Evolutionary conservation across 2,797 vertebrate genomes (phyloP), one percentile per base, ranked within the genome.

Genomic region (Orestias chungarensis): DNA sequence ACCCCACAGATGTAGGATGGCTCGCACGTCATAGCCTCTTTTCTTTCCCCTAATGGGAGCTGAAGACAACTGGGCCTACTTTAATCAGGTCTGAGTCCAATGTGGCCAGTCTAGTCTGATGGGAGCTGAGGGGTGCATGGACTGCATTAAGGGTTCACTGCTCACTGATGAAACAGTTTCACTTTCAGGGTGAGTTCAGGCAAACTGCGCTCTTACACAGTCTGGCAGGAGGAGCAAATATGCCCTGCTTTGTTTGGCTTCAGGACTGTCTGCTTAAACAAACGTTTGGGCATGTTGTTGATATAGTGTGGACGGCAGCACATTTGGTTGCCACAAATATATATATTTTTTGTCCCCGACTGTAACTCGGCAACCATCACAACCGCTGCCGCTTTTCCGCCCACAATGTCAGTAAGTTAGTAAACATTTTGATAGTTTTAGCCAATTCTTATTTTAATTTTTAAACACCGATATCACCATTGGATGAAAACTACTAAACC

Each of bases 81-180:
- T 88, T 93, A 93, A 94, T 93, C 91, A 87, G 89, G 89, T 90
- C 85, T 93, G 93, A 93, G 84, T 86, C 84, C 86, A 89, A 44
- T 83, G 86, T 88, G 85, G 87, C 80, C 79, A 76, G 89, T 83
- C 82, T 86, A 42, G 84, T 86, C 85, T 93, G 92, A 94, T 93
- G 90, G 88, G 89, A 90, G 87, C 88, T 91, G 93, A 93, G 78
- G 78, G 80, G 90, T 91, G 87, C 86, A 78, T 86, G 86, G 88
- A 88, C 88, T 66, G 76, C 79, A 85, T 91, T 92, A 86, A 90
- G 73, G 89, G 91, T 93, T 93, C 93, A 93, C 83, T 90, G 92
- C 86, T 92, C 91, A 90, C 90, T 84, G 89, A 90, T 88, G 83
- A 83, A 93, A 87, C 88, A 89, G 90, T 89, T 93, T 91, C 91